Evolutionary conservation across 2,888 invertebrate genomes (phyloP), one percentile per base, ranked within the genome.

Genomic region (Dugesia japonica): DNA sequence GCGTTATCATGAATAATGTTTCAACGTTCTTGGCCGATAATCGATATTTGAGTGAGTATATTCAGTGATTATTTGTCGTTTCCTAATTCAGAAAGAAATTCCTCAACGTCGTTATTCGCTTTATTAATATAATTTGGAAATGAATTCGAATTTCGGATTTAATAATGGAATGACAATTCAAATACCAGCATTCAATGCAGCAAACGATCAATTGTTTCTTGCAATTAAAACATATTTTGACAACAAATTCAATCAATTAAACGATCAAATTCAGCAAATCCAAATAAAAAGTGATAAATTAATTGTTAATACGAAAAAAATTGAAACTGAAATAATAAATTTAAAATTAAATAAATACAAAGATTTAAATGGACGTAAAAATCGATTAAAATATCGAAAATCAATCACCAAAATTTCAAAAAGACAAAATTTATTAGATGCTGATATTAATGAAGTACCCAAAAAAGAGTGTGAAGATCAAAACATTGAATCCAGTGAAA

Each of bases 1-100:
- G 56, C 56, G 56, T 56, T 56, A 56, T 56, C 56, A 56, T 56
- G 56, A 56, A 56, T 56, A 56, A 56, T 56, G 56, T 56, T 56
- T 56, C 56, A 56, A 56, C 56, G 56, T 56, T 56, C 56, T 56
- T 56, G 20, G 56, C 17, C 56, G 56, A 56, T 56, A 56, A 56
- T 56, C 56, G 56, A 56, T 56, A 56, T 56, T 56, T 56, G 56
- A 56, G 56, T 56, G 56, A 56, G 56, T 56, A n/a, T 38, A 38
- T 56, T 56, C 56, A 56, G 56, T 23, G n/a, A 56, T 56, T 56
- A 56, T 7, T 56, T 13, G 20, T 56, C 56, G 56, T 56, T 56
- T 56, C 56, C 56, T 56, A n/a, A 20, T 56, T 56, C 56, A 56
- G 17, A 4, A 56, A 56, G 1, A 56, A 56, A 56, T 56, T 56